Base-by-base conservation (phyloP, 1,140 invertebrate species). In the Penaeus indicus region DNA sequence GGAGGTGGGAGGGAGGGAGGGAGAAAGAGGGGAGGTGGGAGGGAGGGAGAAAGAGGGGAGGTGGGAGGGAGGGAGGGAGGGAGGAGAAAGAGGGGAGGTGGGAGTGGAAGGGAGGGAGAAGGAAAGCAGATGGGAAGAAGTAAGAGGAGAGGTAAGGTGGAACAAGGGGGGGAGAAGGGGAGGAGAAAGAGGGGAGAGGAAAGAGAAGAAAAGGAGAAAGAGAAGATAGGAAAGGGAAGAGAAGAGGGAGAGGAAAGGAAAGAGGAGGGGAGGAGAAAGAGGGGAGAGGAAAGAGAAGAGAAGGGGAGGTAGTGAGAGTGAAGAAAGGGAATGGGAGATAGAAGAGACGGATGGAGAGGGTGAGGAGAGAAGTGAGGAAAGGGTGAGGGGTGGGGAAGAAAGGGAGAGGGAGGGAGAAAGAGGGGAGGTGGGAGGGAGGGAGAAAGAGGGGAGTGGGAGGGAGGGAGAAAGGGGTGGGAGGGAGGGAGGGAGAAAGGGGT, bases 41-140 rank as follows among this genome's bases (percentile, higher is more conserved):
- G 54, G 54, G 54, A 54, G 54, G 16, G 54, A 47, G 22, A 4
- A 18, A 62, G 79, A 4, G 78, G 3, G 13, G 42, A 18, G 38
- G 81, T 0, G 81, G 27, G 61, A 79, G 77, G 25, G 77, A 38
- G 54, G 78, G 78, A 80, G 42, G 32, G 47, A 16, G 78, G n/a
- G 78, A 47, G 16, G 27, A 38, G n/a, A 4, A 18, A 62, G 79
- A 4, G 78, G 3, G 13, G 42, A 18, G 38, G 81, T 0, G 81
- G 27, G 61, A 79, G 3, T 21, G 63, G 25, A 7, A 13, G 25
- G 25, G 63, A 7, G 7, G 38, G 7, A 42, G 7, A 8, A 8
- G 3, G 7, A 8, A 4, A 4, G 7, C 1, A 8, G 4, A 4
- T 42, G 38, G n/a, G n/a, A n/a, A n/a, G n/a, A n/a, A n/a, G n/a